These are phyloP conservation scores for Scomber colias DNA, from an alignment of 2,113 vertebrate genomes.

Conservation along the genomic window DNA sequence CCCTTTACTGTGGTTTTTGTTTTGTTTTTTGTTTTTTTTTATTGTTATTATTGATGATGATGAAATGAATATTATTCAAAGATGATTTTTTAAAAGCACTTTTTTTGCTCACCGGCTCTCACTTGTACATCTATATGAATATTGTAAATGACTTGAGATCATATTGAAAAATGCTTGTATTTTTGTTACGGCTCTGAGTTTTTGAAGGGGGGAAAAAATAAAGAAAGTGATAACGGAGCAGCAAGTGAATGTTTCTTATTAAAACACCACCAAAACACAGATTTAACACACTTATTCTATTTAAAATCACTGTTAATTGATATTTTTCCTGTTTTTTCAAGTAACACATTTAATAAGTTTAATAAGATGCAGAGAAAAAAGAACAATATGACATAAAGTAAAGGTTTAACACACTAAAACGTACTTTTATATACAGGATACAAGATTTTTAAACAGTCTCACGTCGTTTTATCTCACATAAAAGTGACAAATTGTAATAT, in stretches of 20 bases:
- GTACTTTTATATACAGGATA: no score
- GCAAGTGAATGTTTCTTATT: slow-evolving; percentile 6
- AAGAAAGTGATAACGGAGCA: slow-evolving; percentile 47
- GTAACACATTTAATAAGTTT: no score
- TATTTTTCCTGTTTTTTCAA: no score
- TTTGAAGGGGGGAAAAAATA: slow-evolving; percentile 62
- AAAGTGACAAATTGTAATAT: no score
- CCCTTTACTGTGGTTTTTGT: slow-evolving; percentile 10
- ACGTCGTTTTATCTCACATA: no score
- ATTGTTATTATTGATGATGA: slow-evolving; percentile 8
- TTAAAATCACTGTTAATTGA: no score
- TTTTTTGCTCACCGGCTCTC: slow-evolving; percentile 69
- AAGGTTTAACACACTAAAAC: no score
- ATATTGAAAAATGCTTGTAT: slow-evolving; percentile 71
- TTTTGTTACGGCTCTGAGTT: slow-evolving; percentile 69
- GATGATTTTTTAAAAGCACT: slow-evolving; percentile 79
- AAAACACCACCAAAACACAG: background rate
- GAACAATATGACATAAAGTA: no score
- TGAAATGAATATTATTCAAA: slow-evolving; percentile 65
- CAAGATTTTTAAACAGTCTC: no score
- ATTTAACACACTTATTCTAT: no score
- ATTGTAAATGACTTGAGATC: slow-evolving; percentile 74
- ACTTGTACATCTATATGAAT: slow-evolving; percentile 77
- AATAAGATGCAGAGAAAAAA: no score
- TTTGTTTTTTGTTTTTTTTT: slow-evolving; percentile 21